phyloP scores from a whole-genome alignment of 2,888 invertebrate genomes.

The Drosophila meridionalis region DNA sequence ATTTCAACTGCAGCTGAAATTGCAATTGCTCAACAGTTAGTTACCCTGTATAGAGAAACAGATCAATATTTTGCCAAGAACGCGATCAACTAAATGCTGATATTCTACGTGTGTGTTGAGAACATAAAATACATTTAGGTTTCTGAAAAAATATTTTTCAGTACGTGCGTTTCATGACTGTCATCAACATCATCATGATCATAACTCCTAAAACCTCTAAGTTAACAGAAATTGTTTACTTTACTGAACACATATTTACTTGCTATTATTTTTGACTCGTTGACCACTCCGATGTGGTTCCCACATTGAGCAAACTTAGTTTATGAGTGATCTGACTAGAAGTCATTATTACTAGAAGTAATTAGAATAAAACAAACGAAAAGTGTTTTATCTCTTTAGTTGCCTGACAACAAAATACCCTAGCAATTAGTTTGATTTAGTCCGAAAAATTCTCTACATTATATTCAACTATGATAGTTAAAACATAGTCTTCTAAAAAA shows the following conservation, averaged over 20 bases:
- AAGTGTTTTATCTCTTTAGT: neutral
- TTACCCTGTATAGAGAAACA: slow-evolving; percentile 16
- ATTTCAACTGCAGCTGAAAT: slow-evolving; percentile 27
- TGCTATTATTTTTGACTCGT: neutral
- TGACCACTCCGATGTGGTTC: neutral
- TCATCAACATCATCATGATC: neutral
- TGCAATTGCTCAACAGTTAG: slow-evolving; percentile 7
- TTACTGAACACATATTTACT: neutral
- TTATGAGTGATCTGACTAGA: neutral
- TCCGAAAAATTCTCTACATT: neutral
- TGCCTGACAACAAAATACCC: neutral
- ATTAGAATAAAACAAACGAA: neutral
- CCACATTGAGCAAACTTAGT: neutral
- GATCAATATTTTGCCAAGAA: neutral
- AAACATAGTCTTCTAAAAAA: no score
- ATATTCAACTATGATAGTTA: no score
- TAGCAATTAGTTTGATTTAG: neutral
- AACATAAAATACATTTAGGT: neutral
- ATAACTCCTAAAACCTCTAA: neutral
- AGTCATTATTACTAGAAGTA: no score
- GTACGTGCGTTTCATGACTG: no score
- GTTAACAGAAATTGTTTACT: neutral
- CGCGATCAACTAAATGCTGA: neutral
- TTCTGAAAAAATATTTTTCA: neutral
- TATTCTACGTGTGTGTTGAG: no score